Conservation (phyloP, 2,113 vertebrate species). For the Petrocephalus zakoni region DNA sequence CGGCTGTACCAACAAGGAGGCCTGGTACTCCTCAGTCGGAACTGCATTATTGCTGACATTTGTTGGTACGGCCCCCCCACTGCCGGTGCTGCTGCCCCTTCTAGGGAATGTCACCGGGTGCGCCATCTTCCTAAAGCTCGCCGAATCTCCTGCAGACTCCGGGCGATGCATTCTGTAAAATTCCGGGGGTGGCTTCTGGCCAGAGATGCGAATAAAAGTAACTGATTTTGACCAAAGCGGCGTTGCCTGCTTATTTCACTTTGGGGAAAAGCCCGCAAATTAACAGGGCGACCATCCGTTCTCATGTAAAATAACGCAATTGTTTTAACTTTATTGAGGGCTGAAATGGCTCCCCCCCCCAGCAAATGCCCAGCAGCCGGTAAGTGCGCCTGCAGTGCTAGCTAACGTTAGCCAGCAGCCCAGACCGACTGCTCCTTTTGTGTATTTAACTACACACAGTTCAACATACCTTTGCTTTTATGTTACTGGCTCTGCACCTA, state of each 20-base stretch:
- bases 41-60: slow-evolving; percentile 50
- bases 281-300: neutral
- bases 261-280: neutral
- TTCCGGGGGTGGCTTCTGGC: slow-evolving; percentile 19
- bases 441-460: slow-evolving; percentile 10
- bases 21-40: slow-evolving; percentile 59
- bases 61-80: slow-evolving; percentile 43
- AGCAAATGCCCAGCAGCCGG: neutral
- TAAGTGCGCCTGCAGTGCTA: slow-evolving; percentile 15
- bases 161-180: slow-evolving; percentile 80
- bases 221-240: neutral
- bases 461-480: slow-evolving; percentile 12
- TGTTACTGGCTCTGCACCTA: neutral
- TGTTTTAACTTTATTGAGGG: slow-evolving; percentile 23
- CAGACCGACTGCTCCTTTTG: slow-evolving; percentile 20
- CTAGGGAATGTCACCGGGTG: slow-evolving; percentile 72
- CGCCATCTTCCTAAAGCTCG: slow-evolving; percentile 78
- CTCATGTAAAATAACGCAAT: slow-evolving; percentile 17
- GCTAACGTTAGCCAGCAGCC: slow-evolving; percentile 17
- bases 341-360: slow-evolving; percentile 10
- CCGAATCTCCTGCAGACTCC: slow-evolving; percentile 74
- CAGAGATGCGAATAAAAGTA: slow-evolving; percentile 6
- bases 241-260: neutral
- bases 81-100: slow-evolving; percentile 69
- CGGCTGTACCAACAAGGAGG: slow-evolving; percentile 49